phyloP scores from a whole-genome alignment of 1,140 invertebrate genomes.

The Mesaphorura yosii region DNA sequence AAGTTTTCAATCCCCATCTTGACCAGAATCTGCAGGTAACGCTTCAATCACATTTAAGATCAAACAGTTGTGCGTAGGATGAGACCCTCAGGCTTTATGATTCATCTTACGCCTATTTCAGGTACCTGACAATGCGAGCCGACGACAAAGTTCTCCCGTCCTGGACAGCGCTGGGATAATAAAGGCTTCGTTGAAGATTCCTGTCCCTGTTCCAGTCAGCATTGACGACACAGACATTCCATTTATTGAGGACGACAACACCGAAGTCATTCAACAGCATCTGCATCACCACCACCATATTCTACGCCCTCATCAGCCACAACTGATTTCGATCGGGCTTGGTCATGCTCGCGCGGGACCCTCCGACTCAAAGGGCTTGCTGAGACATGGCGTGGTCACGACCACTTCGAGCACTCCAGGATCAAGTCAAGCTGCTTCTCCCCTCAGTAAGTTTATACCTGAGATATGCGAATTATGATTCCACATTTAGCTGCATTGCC shows the following conservation, averaged over 20 bases:
- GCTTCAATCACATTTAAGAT: too few relatives aligned
- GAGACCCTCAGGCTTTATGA: too few relatives aligned
- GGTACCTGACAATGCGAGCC: constrained; percentile 21
- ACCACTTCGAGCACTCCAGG: constrained; percentile 8
- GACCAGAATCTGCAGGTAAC: constrained; percentile 29
- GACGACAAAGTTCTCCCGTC: constrained; percentile 25
- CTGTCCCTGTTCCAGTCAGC: constrained; percentile 38
- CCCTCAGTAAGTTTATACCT: constrained; percentile 21
- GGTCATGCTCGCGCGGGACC: too few relatives aligned
- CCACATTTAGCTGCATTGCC: too few relatives aligned
- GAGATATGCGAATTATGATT: not conserved
- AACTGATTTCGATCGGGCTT: too few relatives aligned
- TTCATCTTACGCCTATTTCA: too few relatives aligned
- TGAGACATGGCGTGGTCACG: too few relatives aligned
- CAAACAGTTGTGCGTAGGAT: too few relatives aligned
- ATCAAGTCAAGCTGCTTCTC: constrained; percentile 15
- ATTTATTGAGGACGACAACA: constrained; percentile 50
- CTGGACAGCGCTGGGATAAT: constrained; percentile 48
- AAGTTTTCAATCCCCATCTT: too few relatives aligned
- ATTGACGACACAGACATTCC: constrained; percentile 57
- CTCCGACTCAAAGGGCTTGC: too few relatives aligned
- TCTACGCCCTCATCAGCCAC: constrained; percentile 8
- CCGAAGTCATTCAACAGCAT: not conserved
- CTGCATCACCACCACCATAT: constrained; percentile 17
- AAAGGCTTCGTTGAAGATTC: constrained; percentile 59